A percentile compares a stretch with the other conserved stretches of the same genome.
These are phyloP conservation scores for Balanococcus diminutus DNA, from an alignment of 2,888 invertebrate genomes.

Conservation along the genomic window DNA sequence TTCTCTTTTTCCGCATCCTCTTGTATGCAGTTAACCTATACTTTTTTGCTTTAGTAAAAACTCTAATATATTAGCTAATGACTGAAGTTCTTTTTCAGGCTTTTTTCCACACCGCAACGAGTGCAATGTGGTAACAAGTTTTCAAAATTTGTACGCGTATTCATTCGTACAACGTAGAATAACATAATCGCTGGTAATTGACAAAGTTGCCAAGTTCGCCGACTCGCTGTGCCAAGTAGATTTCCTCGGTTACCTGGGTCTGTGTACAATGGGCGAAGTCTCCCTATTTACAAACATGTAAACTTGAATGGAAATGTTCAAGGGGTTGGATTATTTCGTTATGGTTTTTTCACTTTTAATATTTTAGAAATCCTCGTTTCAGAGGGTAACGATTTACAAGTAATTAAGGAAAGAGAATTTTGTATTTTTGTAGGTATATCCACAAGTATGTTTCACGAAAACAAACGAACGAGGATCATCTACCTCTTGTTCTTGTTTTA, in stretches of 20 bases:
- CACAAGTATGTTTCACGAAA: too few relatives aligned
- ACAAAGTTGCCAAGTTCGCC: neutral
- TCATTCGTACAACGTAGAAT: neutral
- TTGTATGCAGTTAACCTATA: neutral
- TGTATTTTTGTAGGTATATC: too few relatives aligned
- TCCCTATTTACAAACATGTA: too few relatives aligned
- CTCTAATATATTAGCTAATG: neutral
- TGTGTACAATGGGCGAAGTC: neutral
- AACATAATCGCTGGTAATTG: conserved; percentile 25
- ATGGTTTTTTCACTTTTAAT: too few relatives aligned
- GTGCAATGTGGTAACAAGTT: conserved; percentile 2
- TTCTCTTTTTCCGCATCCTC: neutral
- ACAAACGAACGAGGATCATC: too few relatives aligned
- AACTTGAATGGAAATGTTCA: too few relatives aligned
- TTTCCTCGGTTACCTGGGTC: neutral
- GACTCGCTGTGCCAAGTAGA: neutral
- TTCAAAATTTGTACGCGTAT: neutral
- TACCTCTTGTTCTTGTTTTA: too few relatives aligned
- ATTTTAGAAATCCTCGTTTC: too few relatives aligned
- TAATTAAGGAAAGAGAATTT: too few relatives aligned
- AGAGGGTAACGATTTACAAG: too few relatives aligned
- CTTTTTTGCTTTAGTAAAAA: neutral
- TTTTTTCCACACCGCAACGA: neutral
- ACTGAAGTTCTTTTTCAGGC: neutral
- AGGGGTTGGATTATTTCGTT: neutral